phyloP scores from a whole-genome alignment of 2,113 vertebrate species.

The Strix aluco region DNA sequence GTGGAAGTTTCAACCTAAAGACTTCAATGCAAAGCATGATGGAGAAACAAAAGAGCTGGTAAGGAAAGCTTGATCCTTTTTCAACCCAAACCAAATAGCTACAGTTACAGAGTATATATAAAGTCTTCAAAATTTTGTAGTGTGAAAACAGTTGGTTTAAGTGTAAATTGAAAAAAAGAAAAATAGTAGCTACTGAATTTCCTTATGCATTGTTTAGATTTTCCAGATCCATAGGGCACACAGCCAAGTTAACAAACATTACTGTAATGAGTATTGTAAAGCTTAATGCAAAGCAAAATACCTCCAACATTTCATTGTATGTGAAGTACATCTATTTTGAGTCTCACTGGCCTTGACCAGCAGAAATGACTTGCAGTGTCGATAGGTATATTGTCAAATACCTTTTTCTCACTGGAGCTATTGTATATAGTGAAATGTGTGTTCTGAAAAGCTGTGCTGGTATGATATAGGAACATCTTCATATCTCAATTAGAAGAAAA shows the following conservation, averaged over 20 bases:
- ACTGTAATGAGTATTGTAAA: neutral
- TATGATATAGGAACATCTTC: neutral
- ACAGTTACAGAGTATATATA: neutral
- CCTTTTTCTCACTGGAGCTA: neutral
- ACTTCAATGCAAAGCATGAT: conserved; percentile 66
- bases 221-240: neutral
- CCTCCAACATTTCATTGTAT: neutral
- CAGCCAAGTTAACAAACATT: neutral
- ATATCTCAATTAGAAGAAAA: neutral
- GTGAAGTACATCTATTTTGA: neutral
- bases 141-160: neutral
- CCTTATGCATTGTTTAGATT: neutral
- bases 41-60: conserved; percentile 74
- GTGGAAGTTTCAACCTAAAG: conserved; percentile 90
- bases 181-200: neutral
- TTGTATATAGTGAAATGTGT: neutral
- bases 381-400: neutral
- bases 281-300: neutral
- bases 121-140: neutral
- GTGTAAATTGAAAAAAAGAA: neutral
- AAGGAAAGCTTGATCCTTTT: conserved; percentile 60
- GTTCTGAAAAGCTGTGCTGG: neutral
- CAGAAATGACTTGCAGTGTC: neutral
- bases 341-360: neutral
- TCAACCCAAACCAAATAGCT: neutral